Conservation (phyloP, 2,113 vertebrate species). For the Limnothrissa miodon region DNA sequence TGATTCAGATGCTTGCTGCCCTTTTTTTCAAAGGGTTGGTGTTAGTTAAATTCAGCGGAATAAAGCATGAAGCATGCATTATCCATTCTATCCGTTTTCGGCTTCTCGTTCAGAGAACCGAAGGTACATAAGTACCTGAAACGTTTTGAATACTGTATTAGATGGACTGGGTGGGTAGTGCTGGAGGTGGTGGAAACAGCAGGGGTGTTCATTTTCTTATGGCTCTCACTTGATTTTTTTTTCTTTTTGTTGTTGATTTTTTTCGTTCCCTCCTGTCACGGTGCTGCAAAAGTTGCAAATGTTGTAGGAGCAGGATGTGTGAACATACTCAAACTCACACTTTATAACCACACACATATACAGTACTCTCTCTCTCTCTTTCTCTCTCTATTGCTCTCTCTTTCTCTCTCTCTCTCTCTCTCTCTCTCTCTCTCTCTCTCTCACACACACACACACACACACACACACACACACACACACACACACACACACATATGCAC, state of each 20-base stretch:
- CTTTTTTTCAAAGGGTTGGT: no score
- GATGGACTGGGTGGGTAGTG: neutral
- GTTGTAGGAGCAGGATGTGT: constrained; percentile 54
- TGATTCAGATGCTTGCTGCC: no score
- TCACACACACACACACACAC: neutral
- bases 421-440: neutral
- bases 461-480: neutral
- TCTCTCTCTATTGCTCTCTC: no score
- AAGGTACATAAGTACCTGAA: no score
- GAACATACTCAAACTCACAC: neutral
- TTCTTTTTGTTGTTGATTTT: neutral
- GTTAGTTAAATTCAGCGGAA: no score
- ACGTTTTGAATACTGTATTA: neutral
- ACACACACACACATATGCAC: neutral
- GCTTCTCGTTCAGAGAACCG: no score
- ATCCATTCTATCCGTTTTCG: no score
- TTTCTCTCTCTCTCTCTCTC: no score
- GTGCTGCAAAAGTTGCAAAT: constrained; percentile 34
- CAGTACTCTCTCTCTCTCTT: no score
- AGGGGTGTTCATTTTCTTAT: neutral
- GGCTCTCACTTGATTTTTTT: neutral
- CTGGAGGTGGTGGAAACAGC: neutral
- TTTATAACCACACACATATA: neutral
- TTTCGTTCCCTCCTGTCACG: neutral
- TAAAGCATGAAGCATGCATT: no score